phyloP scores from a whole-genome alignment of 2,888 invertebrate species.

The Diogma glabrata region DNA sequence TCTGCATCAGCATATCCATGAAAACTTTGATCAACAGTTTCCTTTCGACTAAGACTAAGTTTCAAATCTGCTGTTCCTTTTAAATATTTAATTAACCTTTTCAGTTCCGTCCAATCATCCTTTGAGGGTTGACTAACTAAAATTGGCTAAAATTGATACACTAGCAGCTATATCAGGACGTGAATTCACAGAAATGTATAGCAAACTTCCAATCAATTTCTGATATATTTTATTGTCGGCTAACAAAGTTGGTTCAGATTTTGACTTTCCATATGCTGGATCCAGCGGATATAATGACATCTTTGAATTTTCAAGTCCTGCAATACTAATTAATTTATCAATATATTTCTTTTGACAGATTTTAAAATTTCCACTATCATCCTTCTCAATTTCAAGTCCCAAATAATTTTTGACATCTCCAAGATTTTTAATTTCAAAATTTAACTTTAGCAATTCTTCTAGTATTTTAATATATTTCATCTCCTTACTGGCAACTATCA shows the following conservation, averaged over 20 bases:
- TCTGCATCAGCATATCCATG: constrained; percentile 15
- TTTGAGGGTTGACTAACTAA: background rate
- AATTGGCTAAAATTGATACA: background rate
- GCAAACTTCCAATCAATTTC: background rate
- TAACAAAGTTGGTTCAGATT: background rate
- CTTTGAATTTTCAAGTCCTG: too few species aligned
- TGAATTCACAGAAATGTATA: background rate
- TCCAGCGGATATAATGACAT: background rate
- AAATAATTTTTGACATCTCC: background rate
- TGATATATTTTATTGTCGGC: background rate
- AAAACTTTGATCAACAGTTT: constrained; percentile 8
- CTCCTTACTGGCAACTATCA: background rate
- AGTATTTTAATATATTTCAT: background rate
- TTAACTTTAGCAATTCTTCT: background rate
- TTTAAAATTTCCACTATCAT: background rate
- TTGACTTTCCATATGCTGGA: background rate
- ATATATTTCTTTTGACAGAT: background rate
- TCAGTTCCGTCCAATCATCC: background rate
- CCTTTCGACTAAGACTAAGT: too few species aligned
- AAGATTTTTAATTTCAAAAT: background rate
- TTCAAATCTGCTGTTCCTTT: background rate
- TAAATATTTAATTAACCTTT: background rate
- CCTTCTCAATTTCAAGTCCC: background rate
- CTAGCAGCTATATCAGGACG: background rate
- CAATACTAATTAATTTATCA: background rate